These are phyloP conservation scores for Verasper variegatus DNA, from an alignment of 2,113 vertebrate genomes.

Conservation along the genomic window DNA sequence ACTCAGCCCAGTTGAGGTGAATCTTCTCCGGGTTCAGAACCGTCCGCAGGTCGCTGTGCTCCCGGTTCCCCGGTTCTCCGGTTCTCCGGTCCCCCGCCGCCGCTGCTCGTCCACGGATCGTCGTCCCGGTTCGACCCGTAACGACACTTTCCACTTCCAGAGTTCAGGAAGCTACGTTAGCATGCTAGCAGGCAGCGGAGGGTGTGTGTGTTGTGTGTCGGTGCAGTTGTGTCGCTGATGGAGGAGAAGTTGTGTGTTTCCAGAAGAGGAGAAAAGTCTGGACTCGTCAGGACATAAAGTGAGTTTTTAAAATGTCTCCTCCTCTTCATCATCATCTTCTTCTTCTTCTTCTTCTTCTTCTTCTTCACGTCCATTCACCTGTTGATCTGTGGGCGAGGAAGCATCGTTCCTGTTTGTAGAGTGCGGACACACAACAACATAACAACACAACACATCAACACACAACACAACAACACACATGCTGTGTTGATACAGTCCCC, in stretches of 20 bases:
- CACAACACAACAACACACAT: neutral
- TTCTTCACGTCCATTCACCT: conserved; percentile 42
- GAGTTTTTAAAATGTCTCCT: neutral
- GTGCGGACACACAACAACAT: neutral
- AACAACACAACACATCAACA: neutral
- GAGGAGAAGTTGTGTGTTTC: neutral
- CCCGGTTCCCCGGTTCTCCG: no score
- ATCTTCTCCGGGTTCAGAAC: conserved; percentile 45
- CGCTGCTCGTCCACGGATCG: accelerated
- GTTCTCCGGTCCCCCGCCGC: accelerated
- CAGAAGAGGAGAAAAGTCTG: neutral
- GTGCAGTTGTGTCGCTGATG: neutral
- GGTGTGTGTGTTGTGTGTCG: neutral
- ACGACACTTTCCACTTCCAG: neutral
- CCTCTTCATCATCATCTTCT: accelerated
- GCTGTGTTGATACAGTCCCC: neutral
- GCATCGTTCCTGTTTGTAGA: no score
- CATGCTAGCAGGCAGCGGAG: conserved; percentile 39
- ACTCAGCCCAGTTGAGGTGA: conserved; percentile 80
- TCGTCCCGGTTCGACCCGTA: accelerated
- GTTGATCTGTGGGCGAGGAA: neutral
- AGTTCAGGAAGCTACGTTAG: neutral
- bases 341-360: no score
- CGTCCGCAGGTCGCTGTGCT: neutral
- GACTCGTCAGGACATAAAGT: no score